Conservation (phyloP, 2,113 vertebrate species). For the Passer montanus region DNA sequence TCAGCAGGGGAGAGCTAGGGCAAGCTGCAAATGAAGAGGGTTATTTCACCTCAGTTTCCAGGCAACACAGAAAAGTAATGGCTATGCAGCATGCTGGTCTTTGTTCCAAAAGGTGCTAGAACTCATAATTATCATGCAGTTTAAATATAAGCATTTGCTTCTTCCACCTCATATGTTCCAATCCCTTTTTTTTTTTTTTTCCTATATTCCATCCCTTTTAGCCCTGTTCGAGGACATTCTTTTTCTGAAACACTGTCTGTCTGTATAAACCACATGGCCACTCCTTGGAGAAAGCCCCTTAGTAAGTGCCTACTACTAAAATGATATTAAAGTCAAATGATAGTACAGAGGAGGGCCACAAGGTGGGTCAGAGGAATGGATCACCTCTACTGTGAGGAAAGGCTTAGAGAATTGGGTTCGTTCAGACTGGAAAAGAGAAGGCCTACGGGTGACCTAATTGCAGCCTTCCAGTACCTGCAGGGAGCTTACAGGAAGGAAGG, state of each 20-base stretch:
- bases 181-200: fast-evolving
- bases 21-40: background rate
- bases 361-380: background rate
- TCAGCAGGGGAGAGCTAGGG: background rate
- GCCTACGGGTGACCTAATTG: background rate
- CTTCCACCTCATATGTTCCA: background rate
- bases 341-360: background rate
- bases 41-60: constrained; percentile 28
- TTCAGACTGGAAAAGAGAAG: background rate
- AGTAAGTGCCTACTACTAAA: background rate
- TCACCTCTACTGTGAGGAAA: background rate
- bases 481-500: background rate
- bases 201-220: background rate
- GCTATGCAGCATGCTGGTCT: background rate
- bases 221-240: background rate
- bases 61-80: constrained; percentile 10
- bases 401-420: background rate
- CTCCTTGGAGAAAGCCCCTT: background rate
- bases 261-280: background rate
- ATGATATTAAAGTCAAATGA: background rate
- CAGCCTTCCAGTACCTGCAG: background rate
- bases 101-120: constrained; percentile 1
- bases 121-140: background rate
- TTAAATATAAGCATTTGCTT: background rate
- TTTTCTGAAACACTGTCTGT: background rate